Base-by-base conservation (phyloP, 2,888 invertebrate genomes). In the Trachelus tabidus region DNA sequence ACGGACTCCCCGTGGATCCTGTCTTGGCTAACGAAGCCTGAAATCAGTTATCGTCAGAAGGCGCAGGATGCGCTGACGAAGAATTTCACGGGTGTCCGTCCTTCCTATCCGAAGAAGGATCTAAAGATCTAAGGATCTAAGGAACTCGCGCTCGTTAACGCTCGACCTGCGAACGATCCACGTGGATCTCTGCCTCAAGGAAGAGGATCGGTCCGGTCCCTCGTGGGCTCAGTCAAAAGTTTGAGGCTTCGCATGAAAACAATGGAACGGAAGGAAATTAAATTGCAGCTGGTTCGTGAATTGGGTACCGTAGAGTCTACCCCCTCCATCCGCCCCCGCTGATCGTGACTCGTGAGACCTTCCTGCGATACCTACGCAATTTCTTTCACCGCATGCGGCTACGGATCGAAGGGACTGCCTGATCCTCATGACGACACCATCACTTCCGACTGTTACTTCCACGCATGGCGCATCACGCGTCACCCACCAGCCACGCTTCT, bases 31-130 rank as follows among this genome's bases (percentile, higher is more conserved):
- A 87, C 79, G 81, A 86, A 83, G 79, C 86, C 76, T 85, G 82
- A 85, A 87, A 87, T 87, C 86, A 81, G 81, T 86, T 83, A 86
- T 77, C 75, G 30, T 40, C 79, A 40, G 30, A 75, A 11, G 40
- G 40, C 35, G 35, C 30, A 82, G 80, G 81, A 80, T 79, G 73
- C 75, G 37, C 78, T 75, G 79, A 83, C 80, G 79, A 83, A 81
- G 73, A 80, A 86, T 85, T 87, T 87, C 84, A 87, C 83, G 85
- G 83, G 23, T 80, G 77, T 40, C 40, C 40, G 40, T 40, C 15
- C 40, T 40, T 40, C 78, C 79, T 40, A 78, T 80, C 79, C 76
- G 79, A 71, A 76, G 30, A 34, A 77, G 75, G 76, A 77, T 71
- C 79, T 76, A 34, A 68, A 37, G 73, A 80, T 79, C 77, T 69